Evolutionary conservation across 2,797 vertebrate species (phyloP).

Genomic region (Tenualosa ilisha): DNA sequence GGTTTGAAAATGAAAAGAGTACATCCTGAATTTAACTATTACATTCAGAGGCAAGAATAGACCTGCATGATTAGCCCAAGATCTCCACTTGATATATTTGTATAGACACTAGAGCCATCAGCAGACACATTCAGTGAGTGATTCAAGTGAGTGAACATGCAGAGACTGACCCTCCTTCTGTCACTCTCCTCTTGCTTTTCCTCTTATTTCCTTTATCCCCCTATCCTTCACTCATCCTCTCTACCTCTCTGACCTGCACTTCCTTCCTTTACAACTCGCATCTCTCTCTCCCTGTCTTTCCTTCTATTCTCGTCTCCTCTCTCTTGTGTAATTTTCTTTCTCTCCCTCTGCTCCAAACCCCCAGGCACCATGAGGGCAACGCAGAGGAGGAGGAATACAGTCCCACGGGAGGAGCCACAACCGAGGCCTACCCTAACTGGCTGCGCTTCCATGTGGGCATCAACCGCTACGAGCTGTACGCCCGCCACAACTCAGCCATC

Average conservation of each 20-base stretch:
- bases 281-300: background rate
- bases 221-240: background rate
- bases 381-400: slow-evolving; percentile 81
- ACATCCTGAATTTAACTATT: background rate
- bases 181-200: background rate
- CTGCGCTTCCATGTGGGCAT: slow-evolving; percentile 95
- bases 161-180: background rate
- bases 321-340: background rate
- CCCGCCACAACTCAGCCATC: slow-evolving; percentile 82
- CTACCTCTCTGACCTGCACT: background rate
- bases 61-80: background rate
- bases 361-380: slow-evolving; percentile 86
- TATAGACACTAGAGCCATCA: background rate
- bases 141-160: background rate
- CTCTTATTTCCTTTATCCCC: background rate
- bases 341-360: slow-evolving; percentile 49
- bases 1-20: background rate
- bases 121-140: background rate
- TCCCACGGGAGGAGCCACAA: slow-evolving; percentile 79
- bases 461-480: slow-evolving; percentile 92
- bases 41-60: background rate
- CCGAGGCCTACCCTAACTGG: slow-evolving; percentile 94
- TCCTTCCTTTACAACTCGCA: background rate
- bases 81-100: background rate
- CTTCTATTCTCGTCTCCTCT: background rate